Percentiles rank a stretch among this genome's conserved stretches.
These are phyloP conservation scores for Mormyrus iriodes DNA, from an alignment of 2,113 vertebrate genomes.

Conservation along the genomic window DNA sequence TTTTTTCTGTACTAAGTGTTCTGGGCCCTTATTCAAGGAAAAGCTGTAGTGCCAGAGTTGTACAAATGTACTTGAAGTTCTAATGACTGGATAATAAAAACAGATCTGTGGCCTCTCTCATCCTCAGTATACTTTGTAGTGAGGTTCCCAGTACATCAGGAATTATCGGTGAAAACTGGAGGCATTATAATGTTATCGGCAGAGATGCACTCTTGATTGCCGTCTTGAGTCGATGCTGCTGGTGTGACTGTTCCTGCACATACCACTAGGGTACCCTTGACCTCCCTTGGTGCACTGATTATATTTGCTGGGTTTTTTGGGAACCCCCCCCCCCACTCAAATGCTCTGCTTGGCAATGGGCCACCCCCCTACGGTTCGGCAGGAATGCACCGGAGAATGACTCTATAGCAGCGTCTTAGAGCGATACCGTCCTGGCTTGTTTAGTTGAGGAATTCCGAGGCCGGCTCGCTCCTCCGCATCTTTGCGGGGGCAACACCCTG, in stretches of 20 bases:
- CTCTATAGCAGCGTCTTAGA: not conserved
- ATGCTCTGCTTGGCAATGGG: not conserved
- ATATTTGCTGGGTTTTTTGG: not conserved
- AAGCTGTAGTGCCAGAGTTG: not conserved
- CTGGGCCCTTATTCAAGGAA: constrained; percentile 20
- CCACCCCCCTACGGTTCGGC: not conserved
- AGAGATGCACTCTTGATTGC: not conserved
- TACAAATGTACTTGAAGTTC: constrained; percentile 1
- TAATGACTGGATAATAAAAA: constrained; percentile 24
- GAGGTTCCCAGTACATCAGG: not conserved
- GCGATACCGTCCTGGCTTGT: not conserved
- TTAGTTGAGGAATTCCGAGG: not conserved
- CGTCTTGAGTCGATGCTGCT: not conserved
- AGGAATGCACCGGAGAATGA: not conserved
- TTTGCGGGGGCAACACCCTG: not conserved
- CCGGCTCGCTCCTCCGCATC: not conserved
- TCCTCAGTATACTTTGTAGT: not conserved
- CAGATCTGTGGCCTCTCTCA: not conserved
- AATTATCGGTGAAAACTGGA: not conserved
- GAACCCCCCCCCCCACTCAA: not conserved
- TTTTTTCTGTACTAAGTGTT: constrained; percentile 23
- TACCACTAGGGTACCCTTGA: not conserved
- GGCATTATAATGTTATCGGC: not conserved
- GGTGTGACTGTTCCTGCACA: not conserved
- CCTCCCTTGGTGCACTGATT: not conserved